Evolutionary conservation across 2,888 invertebrate genomes (phyloP).

Genomic region (Acronicta aceris): DNA sequence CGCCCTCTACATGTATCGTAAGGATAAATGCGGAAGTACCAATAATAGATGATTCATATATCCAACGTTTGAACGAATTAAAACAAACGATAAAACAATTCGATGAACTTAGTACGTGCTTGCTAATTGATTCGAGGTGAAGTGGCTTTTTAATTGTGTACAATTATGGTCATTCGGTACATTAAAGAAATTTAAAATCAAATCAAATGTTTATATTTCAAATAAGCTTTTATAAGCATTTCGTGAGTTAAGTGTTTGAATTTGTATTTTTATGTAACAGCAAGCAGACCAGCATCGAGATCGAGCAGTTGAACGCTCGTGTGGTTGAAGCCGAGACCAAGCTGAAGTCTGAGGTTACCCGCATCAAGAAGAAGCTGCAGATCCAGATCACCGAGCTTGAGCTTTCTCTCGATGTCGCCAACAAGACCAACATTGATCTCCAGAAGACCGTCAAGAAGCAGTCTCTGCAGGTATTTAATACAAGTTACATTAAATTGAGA

Average conservation of each 20-base stretch:
- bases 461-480: slow-evolving; percentile 92
- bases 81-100: slow-evolving; percentile 91
- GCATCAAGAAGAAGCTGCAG: slow-evolving; percentile 99
- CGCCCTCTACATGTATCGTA: slow-evolving; percentile 77
- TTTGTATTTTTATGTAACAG: slow-evolving; percentile 84
- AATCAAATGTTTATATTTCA: no score
- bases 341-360: slow-evolving; percentile 97
- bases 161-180: background rate
- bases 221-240: no score
- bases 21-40: slow-evolving; percentile 74
- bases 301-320: slow-evolving; percentile 98
- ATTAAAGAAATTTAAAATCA: background rate
- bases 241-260: slow-evolving; percentile 14
- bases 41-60: slow-evolving; percentile 82
- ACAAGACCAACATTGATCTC: slow-evolving; percentile 99
- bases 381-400: slow-evolving; percentile 99
- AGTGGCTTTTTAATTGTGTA: slow-evolving; percentile 2
- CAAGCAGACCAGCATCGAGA: slow-evolving; percentile 99
- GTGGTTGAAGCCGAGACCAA: slow-evolving; percentile 98
- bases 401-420: slow-evolving; percentile 98
- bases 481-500: background rate
- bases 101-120: slow-evolving; percentile 89
- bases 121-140: slow-evolving; percentile 92
- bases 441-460: slow-evolving; percentile 99
- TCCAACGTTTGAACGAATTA: slow-evolving; percentile 89